Base-by-base conservation (phyloP, 2,797 vertebrate species). In the Anableps anableps region DNA sequence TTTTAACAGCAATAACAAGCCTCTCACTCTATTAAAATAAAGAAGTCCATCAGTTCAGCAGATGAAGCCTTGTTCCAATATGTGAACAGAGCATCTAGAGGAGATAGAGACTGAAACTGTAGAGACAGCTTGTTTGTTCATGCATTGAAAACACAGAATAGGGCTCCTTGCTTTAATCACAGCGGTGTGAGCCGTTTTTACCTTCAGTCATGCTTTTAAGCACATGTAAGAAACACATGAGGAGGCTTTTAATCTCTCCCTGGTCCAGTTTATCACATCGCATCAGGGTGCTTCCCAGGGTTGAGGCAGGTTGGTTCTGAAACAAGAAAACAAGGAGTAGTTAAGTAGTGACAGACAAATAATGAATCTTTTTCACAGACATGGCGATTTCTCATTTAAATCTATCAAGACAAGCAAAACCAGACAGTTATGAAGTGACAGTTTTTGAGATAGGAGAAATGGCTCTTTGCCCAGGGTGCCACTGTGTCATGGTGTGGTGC, bases 201-300 rank as follows among this genome's bases (percentile, higher is more conserved):
- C 99, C 99, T 4, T 99, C 99, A 83, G 99, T 99, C 98, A 99
- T 99, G 96, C 96, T 99, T 95, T 98, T 99, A 73, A 99, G 95
- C 83, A 99, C 96, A 72, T 99, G 97, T 47, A 99, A 94, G 88
- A 99, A 99, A 92, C 98, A 99, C 98, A 99, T 98, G 80, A 99
- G 96, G 60, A 99, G 95, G 85, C 96, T 99, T 94, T 97, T 99
- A 89, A 99, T 98, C 93, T 99, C 99, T 1, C 95, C 92, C 91
- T 99, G 99, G 83, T 99, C 99, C 87, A 99, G 96, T 92, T 99
- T 99, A 91, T 99, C 98, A 85, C 96, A 98, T 60, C 98, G 97
- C 83, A 99, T 94, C 75, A 99, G 88, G 2, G 96, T 89, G 85
- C 97, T 97, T 87, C 97, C 97, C 91, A 97, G 90, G 66, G 96